Base-by-base conservation (phyloP, 2,888 invertebrate genomes). In the Lagria hirta region DNA sequence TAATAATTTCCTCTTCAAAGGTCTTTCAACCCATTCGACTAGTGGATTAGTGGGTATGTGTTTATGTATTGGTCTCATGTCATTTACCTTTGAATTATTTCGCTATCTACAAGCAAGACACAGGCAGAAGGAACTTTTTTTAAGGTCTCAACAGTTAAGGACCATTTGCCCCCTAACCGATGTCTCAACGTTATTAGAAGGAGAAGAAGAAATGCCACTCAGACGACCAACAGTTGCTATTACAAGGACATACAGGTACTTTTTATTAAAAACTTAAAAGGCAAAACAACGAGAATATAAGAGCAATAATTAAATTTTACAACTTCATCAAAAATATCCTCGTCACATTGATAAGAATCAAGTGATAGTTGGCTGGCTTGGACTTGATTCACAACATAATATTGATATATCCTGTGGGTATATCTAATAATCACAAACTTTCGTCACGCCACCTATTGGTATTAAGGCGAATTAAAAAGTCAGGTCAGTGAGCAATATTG, bases 1-100 rank as follows among this genome's bases (percentile, higher is more conserved):
- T 40, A 77, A 79, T 8, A 74, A 80, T 51, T 83, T 83, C 66
- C 67, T 85, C 59, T 81, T 86, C 68, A 67, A 79, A 28, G 83
- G 83, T 12, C 76, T 81, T 29, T 71, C 73, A 52, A 74, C 84
- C 38, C 72, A 63, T 55, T 72, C 76, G 20, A 65, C 72, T 3
- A 71, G 73, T 68, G 73, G 78, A 17, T 73, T 85, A 52, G 67
- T 81, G 3, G 72, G 76, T 46, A 76, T 80, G 1, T 84, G 84
- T 71, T 64, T 82, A 27, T 74, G 75, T 28, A 70, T 84, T 28
- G 74, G 76, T 54, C 70, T 77, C 24, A 68, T 83, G 13, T 78
- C 83, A 0, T 66, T 84, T 37, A 59, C 79, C 2, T 84, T 83
- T 51, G 85, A 86, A 59, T 82, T 66, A 35, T 66, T 76, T 64